Evolutionary conservation across 1,140 invertebrate genomes (phyloP).

Genomic region (Subanguina moxae): DNA sequence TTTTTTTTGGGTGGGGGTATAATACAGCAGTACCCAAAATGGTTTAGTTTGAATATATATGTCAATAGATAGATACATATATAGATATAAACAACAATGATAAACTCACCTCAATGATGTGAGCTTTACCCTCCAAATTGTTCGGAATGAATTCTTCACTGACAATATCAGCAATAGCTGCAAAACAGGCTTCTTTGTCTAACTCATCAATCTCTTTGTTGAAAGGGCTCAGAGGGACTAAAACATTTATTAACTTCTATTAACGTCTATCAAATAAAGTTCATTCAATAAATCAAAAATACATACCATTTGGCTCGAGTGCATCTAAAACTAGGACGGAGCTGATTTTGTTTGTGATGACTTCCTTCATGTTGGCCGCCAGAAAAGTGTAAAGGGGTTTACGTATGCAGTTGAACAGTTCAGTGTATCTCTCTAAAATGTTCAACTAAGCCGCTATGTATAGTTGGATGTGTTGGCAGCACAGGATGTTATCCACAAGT

Average conservation of each 20-base stretch:
- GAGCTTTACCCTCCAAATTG: conserved; percentile 24
- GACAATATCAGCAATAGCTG: conserved; percentile 43
- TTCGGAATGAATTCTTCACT: conserved; percentile 46
- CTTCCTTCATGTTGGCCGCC: conserved; percentile 43
- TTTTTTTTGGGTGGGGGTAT: too few species aligned
- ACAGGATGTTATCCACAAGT: too few species aligned
- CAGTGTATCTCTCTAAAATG: conserved; percentile 33
- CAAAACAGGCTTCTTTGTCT: conserved; percentile 38
- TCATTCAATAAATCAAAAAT: background rate
- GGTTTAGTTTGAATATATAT: too few species aligned
- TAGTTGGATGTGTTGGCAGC: too few species aligned
- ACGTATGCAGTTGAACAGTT: conserved; percentile 41
- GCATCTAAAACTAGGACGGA: conserved; percentile 37
- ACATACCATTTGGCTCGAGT: conserved; percentile 31
- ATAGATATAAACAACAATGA: too few species aligned
- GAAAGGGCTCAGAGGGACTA: conserved; percentile 30
- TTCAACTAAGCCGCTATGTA: too few species aligned
- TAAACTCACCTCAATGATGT: too few species aligned
- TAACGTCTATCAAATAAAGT: too few species aligned
- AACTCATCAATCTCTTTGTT: conserved; percentile 26
- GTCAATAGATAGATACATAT: too few species aligned
- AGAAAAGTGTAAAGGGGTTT: conserved; percentile 36
- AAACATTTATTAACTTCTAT: conserved; percentile 6
- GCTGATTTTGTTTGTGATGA: conserved; percentile 42
- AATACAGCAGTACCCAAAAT: too few species aligned